Evolutionary conservation across 2,888 invertebrate genomes (phyloP), one percentile per base, ranked within the genome.

Genomic region (Prostheceraeus crozeri): DNA sequence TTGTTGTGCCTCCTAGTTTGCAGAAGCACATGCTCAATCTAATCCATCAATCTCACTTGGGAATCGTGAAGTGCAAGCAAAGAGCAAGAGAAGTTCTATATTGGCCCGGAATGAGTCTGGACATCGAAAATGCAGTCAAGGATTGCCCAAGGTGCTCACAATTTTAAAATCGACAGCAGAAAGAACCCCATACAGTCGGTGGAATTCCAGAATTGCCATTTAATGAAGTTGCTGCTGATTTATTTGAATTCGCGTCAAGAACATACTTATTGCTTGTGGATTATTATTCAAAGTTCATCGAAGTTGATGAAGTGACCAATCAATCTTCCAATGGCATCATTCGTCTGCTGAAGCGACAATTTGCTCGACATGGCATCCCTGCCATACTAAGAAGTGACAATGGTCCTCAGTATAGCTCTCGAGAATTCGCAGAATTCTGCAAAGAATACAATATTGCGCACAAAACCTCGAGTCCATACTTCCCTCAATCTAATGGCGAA

Each of bases 351-450:
- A n/a, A 65, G 53, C 25, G 48, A 30, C 61, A 60, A 36, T 59
- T 64, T 36, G 62, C 64, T 10, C 14, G 64, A 6, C 63, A 62
- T 53, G 66, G 66, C 19, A 64, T 66, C 11, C 60, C 61, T 33
- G 62, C 62, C 48, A 55, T 28, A 11, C 25, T 65, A 1, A 35
- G 61, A 1, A 62, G 57, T 27, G 66, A 67, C 35, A 64, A 63
- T 35, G 65, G 63, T n/a, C 60, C 64, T 6, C 62, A 63, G n/a
- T 67, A 58, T 35, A 25, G 54, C n/a, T n/a, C n/a, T n/a, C n/a
- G n/a, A n/a, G n/a, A n/a, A n/a, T n/a, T n/a, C n/a, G n/a, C n/a
- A n/a, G n/a, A n/a, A n/a, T n/a, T n/a, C n/a, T n/a, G n/a, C n/a
- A n/a, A n/a, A n/a, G n/a, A n/a, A n/a, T n/a, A n/a, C n/a, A n/a